Evolutionary conservation across 2,797 vertebrate species (phyloP), one percentile per base, ranked within the genome.

Genomic region (Potorous gilbertii): DNA sequence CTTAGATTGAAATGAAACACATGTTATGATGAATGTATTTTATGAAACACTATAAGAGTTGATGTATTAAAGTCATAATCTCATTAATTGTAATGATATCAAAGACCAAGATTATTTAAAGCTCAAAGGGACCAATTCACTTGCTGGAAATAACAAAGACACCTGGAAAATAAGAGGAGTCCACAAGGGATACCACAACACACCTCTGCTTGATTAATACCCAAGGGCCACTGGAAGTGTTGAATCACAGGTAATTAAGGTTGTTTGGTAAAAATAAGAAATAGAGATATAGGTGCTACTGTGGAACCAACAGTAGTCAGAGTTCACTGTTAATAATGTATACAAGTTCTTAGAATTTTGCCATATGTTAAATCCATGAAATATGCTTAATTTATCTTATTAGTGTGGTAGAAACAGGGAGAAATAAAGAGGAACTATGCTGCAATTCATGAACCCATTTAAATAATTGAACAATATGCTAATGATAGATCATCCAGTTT

Each of bases 101-200:
- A 27, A 90, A 74, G 21, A 81, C 18, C 74, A 95, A 74, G 40
- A 29, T 95, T 81, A 94, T 57, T 90, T 96, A 96, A 96, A 95
- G 24, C 95, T 95, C 96, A 96, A 93, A 95, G 93, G 93, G 91
- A 97, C 87, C 94, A 95, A 96, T 97, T 97, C 89, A 66, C 93
- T 91, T 93, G 56, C 66, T 97, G 34, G 5, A 90, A n/a, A 40
- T 94, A 74, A 93, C 40, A 91, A 55, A 81, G 54, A 96, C 96
- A 95, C 96, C 62, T 94, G 94, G 95, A 92, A 96, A 96, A 91
- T 66, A 57, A 50, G 3, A 12, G 55, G 93, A 94, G 54, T 94
- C 92, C 96, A 91, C 93, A 91, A 92, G 94, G 56, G 87, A 56
- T 13, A 13, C 31, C 90, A 81, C 2, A 94, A 24, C 5, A 92